Conservation (phyloP, 2,113 vertebrate genomes). For the Chaenocephalus aceratus region DNA sequence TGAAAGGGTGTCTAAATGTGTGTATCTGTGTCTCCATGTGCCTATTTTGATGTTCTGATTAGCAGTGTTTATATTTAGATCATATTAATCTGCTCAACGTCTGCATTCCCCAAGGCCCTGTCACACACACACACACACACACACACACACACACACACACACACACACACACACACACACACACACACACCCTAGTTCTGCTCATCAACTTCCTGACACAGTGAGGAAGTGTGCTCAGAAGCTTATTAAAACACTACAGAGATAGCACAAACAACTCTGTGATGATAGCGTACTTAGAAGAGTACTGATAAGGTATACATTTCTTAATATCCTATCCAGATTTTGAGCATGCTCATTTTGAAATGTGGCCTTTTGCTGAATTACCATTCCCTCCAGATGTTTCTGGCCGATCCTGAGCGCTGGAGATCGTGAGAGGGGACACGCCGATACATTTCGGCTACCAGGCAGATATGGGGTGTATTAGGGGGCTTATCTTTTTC, state of each 20-base stretch:
- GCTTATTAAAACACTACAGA: not conserved
- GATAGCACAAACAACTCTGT: too few species aligned
- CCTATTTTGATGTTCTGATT: conserved; percentile 70
- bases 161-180: conserved; percentile 6
- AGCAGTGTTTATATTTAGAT: conserved; percentile 71
- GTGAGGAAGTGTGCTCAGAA: conserved; percentile 13
- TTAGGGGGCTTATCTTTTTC: not conserved
- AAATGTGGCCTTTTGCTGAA: conserved; percentile 10
- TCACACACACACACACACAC: conserved; percentile 7
- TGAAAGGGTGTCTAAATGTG: conserved; percentile 26
- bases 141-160: conserved; percentile 13
- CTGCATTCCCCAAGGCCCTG: conserved; percentile 42
- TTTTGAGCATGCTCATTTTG: not conserved
- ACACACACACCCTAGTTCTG: not conserved
- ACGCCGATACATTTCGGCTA: conserved; percentile 3
- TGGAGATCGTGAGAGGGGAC: not conserved
- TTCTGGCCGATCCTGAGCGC: not conserved
- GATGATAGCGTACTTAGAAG: too few species aligned
- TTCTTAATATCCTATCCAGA: conserved; percentile 3
- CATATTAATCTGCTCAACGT: conserved; percentile 58
- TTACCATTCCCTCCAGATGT: conserved; percentile 23
- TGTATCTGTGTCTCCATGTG: conserved; percentile 28
- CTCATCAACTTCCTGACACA: conserved; percentile 19
- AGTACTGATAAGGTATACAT: too few species aligned
- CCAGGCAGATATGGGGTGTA: not conserved